Evolutionary conservation across 2,113 vertebrate species (phyloP).

Genomic region (Cavia aperea): DNA sequence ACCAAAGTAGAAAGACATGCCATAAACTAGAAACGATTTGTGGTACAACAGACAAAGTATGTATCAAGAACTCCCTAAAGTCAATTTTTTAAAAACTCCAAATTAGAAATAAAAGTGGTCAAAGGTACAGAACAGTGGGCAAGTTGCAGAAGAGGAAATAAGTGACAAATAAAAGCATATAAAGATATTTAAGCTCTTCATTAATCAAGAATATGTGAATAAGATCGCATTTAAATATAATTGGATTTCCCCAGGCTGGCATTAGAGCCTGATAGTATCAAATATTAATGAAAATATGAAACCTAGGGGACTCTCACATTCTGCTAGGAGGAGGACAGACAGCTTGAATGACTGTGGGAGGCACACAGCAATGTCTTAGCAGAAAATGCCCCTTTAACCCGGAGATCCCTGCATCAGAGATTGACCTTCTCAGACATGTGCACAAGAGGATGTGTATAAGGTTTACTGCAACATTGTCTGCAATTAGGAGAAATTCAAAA

Average conservation of each 20-base stretch:
- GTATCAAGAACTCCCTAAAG: not conserved
- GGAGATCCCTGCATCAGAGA: not conserved
- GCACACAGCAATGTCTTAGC: not conserved
- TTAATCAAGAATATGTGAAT: not conserved
- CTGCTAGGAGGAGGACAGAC: fast-evolving
- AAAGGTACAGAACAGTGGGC: not conserved
- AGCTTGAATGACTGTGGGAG: no score
- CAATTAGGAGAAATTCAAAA: not conserved
- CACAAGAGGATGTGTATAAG: not conserved
- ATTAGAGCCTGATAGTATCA: not conserved
- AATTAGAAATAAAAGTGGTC: not conserved
- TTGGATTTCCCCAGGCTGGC: not conserved
- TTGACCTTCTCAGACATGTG: not conserved
- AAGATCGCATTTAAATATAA: not conserved
- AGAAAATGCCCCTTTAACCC: not conserved
- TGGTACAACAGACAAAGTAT: not conserved
- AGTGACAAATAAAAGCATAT: not conserved
- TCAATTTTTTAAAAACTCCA: not conserved
- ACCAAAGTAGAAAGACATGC: not conserved
- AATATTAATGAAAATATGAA: not conserved
- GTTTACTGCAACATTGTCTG: not conserved
- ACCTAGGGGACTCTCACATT: not conserved
- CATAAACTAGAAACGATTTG: slow-evolving; percentile 9
- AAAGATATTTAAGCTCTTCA: not conserved
- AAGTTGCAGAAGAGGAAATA: not conserved